Conservation (phyloP, 1,140 invertebrate genomes). For the Brachystomella parvula region DNA sequence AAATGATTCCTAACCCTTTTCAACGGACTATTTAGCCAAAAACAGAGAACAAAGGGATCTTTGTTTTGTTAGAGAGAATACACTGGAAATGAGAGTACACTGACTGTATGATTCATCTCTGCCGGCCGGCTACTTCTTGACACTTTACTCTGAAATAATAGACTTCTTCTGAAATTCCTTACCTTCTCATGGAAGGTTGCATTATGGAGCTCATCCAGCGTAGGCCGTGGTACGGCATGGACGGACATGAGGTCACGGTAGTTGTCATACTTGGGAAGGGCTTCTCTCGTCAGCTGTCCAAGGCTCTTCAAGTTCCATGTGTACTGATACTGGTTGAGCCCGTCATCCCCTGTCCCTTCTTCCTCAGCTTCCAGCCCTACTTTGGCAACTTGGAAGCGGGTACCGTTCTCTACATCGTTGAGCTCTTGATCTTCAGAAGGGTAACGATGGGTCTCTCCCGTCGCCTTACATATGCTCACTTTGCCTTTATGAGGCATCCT, state of each 20-base stretch:
- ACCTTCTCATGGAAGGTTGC: constrained; percentile 41
- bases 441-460: constrained; percentile 7
- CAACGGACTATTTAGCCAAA: too few relatives aligned
- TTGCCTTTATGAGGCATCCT: constrained; percentile 30
- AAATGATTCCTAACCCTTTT: too few relatives aligned
- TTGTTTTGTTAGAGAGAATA: too few relatives aligned
- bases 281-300: constrained; percentile 50
- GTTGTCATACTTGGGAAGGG: constrained; percentile 51
- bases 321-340: constrained; percentile 38
- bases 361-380: constrained; percentile 39
- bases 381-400: constrained; percentile 45
- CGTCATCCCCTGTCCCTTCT: constrained; percentile 10
- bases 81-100: too few relatives aligned
- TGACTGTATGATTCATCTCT: too few relatives aligned
- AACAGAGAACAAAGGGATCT: too few relatives aligned
- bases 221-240: constrained; percentile 47
- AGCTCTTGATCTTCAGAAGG: constrained; percentile 27
- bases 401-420: constrained; percentile 38
- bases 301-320: constrained; percentile 48
- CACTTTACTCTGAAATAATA: too few relatives aligned
- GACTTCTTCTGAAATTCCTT: too few relatives aligned
- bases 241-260: constrained; percentile 52
- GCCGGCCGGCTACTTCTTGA: too few relatives aligned
- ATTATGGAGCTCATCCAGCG: constrained; percentile 53
- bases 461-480: constrained; percentile 30